phyloP scores from a whole-genome alignment of 1,140 invertebrate species.

The Fopius arisanus region DNA sequence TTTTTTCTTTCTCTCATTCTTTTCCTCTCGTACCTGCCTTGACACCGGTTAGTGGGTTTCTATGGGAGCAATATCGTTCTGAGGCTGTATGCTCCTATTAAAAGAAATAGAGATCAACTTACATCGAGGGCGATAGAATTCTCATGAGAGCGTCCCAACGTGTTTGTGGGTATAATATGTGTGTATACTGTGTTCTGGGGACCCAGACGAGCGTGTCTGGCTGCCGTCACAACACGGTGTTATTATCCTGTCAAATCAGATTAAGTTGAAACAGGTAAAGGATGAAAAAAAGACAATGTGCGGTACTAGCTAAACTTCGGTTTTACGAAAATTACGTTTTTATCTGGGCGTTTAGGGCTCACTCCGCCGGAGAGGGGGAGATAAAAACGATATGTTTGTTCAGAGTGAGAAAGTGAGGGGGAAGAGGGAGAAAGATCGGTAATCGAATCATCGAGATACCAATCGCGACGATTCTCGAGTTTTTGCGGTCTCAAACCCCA shows the following conservation, averaged over 20 bases:
- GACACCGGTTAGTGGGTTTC: neutral
- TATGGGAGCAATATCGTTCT: neutral
- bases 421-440: neutral
- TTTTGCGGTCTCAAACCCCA: slow-evolving; percentile 8
- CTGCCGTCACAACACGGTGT: slow-evolving; percentile 14
- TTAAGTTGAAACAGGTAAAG: slow-evolving; percentile 14
- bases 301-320: neutral
- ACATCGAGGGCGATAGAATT: slow-evolving; percentile 20
- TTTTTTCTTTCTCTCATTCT: neutral
- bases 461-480: slow-evolving; percentile 7
- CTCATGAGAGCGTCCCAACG: neutral
- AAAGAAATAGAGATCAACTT: slow-evolving; percentile 25
- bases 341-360: neutral
- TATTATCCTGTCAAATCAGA: slow-evolving; percentile 19
- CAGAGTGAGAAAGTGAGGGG: neutral
- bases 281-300: neutral
- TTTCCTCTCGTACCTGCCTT: neutral
- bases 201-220: slow-evolving; percentile 8
- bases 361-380: neutral
- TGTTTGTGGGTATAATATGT: slow-evolving; percentile 1
- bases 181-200: neutral
- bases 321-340: neutral
- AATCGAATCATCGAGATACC: slow-evolving; percentile 19
- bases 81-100: slow-evolving; percentile 8
- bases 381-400: neutral